Evolutionary conservation across 1,140 invertebrate species (phyloP).

Genomic region (Fopius arisanus): DNA sequence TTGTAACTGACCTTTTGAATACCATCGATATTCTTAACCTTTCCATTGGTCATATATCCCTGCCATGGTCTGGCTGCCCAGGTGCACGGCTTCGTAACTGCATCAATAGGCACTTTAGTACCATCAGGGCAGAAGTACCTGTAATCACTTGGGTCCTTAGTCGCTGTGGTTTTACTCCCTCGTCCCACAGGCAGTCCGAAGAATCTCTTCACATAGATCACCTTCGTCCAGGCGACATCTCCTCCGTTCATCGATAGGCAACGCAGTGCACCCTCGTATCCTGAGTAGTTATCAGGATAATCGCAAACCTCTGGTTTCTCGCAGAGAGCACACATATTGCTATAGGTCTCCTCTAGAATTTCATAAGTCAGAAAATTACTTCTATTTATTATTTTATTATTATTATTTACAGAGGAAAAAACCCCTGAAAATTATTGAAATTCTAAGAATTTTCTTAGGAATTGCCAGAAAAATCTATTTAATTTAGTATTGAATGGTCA

Average conservation of each 20-base stretch:
- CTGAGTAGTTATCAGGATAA: slow-evolving; percentile 82
- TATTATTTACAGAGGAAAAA: no score
- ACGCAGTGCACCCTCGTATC: slow-evolving; percentile 83
- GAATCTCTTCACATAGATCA: slow-evolving; percentile 79
- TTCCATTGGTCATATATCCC: slow-evolving; percentile 73
- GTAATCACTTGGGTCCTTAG: slow-evolving; percentile 69
- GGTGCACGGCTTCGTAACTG: slow-evolving; percentile 72
- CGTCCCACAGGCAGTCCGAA: slow-evolving; percentile 73
- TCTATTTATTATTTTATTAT: no score
- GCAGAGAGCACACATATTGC: slow-evolving; percentile 77
- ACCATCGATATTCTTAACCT: slow-evolving; percentile 62
- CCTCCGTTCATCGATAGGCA: slow-evolving; percentile 82
- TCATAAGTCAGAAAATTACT: no score
- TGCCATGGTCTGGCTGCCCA: slow-evolving; percentile 86
- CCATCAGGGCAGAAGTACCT: slow-evolving; percentile 86
- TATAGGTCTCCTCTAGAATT: slow-evolving; percentile 73
- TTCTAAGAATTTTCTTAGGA: no score
- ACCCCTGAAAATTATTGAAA: not conserved
- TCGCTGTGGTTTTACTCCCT: slow-evolving; percentile 56
- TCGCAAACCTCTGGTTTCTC: slow-evolving; percentile 77
- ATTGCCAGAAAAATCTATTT: no score
- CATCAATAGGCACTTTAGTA: slow-evolving; percentile 69
- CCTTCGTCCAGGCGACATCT: slow-evolving; percentile 85
- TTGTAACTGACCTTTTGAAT: slow-evolving; percentile 54
- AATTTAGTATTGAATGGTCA: no score